A percentile compares a stretch with the other conserved stretches of the same genome.
phyloP scores from a whole-genome alignment of 2,888 invertebrate genomes.

The Tanaodytes sp. region DNA sequence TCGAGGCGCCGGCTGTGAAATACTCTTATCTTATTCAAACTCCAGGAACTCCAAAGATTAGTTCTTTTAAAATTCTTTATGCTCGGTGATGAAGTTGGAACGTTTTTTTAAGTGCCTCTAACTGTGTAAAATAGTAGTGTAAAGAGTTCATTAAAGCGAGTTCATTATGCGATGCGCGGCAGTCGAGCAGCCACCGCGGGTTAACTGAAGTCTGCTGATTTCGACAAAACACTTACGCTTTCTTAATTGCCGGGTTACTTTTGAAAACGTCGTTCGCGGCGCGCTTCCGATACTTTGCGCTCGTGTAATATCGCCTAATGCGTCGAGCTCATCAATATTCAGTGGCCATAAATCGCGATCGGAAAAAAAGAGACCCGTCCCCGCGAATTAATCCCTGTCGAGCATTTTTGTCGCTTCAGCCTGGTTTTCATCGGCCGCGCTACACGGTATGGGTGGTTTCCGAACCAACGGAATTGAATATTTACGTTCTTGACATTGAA shows the following conservation, averaged over 20 bases:
- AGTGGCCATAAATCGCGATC: too few relatives aligned
- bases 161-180: slow-evolving; percentile 29
- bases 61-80: slow-evolving; percentile 50
- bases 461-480: slow-evolving; percentile 46
- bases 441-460: slow-evolving; percentile 50
- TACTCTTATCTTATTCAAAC: slow-evolving; percentile 51
- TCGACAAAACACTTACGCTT: slow-evolving; percentile 34
- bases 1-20: slow-evolving; percentile 42
- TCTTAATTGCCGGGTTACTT: slow-evolving; percentile 21
- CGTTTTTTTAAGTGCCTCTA: slow-evolving; percentile 41
- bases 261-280: slow-evolving; percentile 18
- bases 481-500: slow-evolving; percentile 51
- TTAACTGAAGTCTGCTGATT: slow-evolving; percentile 19
- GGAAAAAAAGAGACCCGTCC: too few relatives aligned
- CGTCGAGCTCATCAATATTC: too few relatives aligned
- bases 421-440: slow-evolving; percentile 26
- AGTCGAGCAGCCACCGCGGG: neutral
- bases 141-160: slow-evolving; percentile 44
- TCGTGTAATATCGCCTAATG: too few relatives aligned
- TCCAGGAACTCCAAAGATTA: slow-evolving; percentile 41
- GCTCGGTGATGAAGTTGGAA: slow-evolving; percentile 51
- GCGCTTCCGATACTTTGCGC: slow-evolving; percentile 11
- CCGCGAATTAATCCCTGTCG: slow-evolving; percentile 26
- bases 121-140: slow-evolving; percentile 49
- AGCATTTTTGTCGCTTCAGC: neutral